Evolutionary conservation across 2,797 vertebrate species (phyloP).

Genomic region (Manis crassicaudata): DNA sequence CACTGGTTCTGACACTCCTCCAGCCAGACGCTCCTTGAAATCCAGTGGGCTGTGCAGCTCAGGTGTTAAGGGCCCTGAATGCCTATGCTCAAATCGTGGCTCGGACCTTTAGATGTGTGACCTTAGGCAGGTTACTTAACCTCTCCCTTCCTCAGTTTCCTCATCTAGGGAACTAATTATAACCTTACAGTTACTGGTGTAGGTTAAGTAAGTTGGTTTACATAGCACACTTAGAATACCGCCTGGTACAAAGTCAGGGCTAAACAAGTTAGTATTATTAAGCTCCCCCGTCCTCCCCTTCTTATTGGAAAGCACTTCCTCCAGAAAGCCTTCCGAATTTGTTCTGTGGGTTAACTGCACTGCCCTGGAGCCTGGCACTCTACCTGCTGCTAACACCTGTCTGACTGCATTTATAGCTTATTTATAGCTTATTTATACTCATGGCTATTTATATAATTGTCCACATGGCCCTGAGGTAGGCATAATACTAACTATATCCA

Average conservation of each 20-base stretch:
- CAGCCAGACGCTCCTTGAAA: background rate
- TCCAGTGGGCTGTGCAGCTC: background rate
- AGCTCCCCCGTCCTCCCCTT: background rate
- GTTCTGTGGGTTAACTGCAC: background rate
- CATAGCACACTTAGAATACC: background rate
- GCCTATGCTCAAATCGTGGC: background rate
- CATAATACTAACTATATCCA: background rate
- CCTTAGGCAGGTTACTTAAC: background rate
- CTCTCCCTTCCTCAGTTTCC: background rate
- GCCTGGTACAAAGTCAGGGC: background rate
- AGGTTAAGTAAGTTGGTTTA: background rate
- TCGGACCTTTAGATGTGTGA: background rate
- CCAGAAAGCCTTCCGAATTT: conserved; percentile 2
- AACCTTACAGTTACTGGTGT: background rate
- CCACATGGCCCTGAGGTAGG: background rate
- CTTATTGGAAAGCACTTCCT: background rate
- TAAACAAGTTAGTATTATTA: background rate
- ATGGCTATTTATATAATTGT: background rate
- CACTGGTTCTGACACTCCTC: background rate
- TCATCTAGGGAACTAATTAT: background rate
- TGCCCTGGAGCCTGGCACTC: background rate
- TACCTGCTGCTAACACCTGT: background rate
- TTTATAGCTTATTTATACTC: background rate
- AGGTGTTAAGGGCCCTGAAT: background rate
- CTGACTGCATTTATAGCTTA: background rate